phyloP scores from a whole-genome alignment of 2,113 vertebrate genomes.

The Malurus melanocephalus region DNA sequence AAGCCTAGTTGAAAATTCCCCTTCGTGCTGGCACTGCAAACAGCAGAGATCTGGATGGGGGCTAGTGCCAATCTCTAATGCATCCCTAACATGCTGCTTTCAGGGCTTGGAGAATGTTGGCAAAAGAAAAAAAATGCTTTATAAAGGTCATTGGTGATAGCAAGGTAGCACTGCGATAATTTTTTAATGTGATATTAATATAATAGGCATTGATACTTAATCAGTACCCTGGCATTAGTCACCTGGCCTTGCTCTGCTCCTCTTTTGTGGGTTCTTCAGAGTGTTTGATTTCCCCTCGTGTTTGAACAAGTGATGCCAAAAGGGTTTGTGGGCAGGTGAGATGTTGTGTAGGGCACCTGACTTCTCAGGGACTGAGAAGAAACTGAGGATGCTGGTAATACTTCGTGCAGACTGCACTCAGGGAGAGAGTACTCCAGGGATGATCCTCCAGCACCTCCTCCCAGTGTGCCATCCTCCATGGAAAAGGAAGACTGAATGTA shows the following conservation, averaged over 20 bases:
- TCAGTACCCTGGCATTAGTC: not conserved
- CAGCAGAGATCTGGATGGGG: not conserved
- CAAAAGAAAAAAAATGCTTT: not conserved
- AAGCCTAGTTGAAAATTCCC: not conserved
- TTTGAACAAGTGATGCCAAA: not conserved
- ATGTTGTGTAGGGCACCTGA: accelerated
- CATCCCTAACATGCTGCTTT: not conserved
- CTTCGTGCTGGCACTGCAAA: not conserved
- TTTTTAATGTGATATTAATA: not conserved
- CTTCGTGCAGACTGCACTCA: not conserved
- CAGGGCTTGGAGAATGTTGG: not conserved
- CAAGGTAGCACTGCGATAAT: not conserved
- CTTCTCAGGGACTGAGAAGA: not conserved
- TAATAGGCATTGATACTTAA: not conserved
- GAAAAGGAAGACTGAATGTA: not conserved
- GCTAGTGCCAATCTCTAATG: not conserved
- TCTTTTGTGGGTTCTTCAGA: not conserved
- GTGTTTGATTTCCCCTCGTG: not conserved
- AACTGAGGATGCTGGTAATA: not conserved
- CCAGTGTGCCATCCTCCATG: accelerated
- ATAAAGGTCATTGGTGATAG: not conserved
- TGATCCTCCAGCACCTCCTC: not conserved
- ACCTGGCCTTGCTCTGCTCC: not conserved
- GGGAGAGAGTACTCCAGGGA: not conserved
- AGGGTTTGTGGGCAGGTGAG: not conserved